Conservation (phyloP, 1,140 invertebrate species). For the Hypothenemus hampei region DNA sequence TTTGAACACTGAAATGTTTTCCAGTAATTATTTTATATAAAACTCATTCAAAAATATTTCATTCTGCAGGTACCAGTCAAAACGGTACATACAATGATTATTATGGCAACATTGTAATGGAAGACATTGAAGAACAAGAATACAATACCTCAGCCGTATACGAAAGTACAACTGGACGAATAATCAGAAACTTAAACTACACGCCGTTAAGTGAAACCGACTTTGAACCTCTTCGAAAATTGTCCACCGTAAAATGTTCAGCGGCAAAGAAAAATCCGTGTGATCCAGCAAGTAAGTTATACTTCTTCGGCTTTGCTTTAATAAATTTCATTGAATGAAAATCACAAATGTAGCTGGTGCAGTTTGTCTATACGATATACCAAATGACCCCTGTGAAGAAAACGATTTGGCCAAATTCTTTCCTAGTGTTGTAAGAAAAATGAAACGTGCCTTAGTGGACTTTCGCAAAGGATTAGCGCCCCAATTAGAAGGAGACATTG, state of each 20-base stretch:
- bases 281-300: slow-evolving; percentile 41
- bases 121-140: slow-evolving; percentile 33
- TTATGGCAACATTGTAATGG: slow-evolving; percentile 39
- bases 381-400: slow-evolving; percentile 60
- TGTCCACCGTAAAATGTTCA: slow-evolving; percentile 43
- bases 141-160: slow-evolving; percentile 40
- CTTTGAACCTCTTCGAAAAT: slow-evolving; percentile 36
- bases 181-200: slow-evolving; percentile 37
- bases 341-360: slow-evolving; percentile 33
- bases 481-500: slow-evolving; percentile 41
- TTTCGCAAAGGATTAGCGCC: slow-evolving; percentile 43
- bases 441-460: slow-evolving; percentile 46
- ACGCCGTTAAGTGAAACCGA: slow-evolving; percentile 34
- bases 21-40: no score
- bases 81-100: slow-evolving; percentile 41
- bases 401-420: slow-evolving; percentile 51
- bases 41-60: slow-evolving; percentile 1
- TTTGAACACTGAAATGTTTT: no score
- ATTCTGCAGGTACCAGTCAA: slow-evolving; percentile 39
- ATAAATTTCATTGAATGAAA: not conserved
- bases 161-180: slow-evolving; percentile 37
- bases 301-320: no score
- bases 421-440: slow-evolving; percentile 44
- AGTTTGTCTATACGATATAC: slow-evolving; percentile 61
- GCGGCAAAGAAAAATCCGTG: slow-evolving; percentile 41